A percentile compares a stretch with the other conserved stretches of the same genome.
These are phyloP conservation scores for Hippoglossus hippoglossus DNA, from an alignment of 2,797 vertebrate genomes.

Conservation along the genomic window DNA sequence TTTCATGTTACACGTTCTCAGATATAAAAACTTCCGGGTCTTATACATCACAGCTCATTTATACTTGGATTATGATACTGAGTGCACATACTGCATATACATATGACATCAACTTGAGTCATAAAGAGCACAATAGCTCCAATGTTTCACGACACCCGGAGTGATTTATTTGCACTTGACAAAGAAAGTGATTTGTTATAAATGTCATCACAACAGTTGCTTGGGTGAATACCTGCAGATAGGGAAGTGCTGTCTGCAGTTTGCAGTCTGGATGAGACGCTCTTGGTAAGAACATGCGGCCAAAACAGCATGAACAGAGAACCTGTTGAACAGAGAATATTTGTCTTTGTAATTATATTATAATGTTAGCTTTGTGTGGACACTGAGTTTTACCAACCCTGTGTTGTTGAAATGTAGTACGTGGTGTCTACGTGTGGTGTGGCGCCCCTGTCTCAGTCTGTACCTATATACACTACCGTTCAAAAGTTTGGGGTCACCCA, in stretches of 20 bases:
- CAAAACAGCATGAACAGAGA: constrained; percentile 60
- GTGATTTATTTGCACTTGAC: background rate
- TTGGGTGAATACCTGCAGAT: constrained; percentile 55
- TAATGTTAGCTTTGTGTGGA: background rate
- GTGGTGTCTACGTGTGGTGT: too few species aligned
- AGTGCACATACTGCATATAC: too few species aligned
- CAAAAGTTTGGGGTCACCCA: too few species aligned
- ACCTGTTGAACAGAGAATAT: constrained; percentile 52
- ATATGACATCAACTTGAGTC: background rate
- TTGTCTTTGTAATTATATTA: background rate
- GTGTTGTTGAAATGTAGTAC: too few species aligned
- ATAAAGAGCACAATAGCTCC: background rate
- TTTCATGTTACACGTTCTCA: background rate
- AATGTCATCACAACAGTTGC: background rate
- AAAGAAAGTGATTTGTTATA: background rate
- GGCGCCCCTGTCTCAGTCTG: too few species aligned
- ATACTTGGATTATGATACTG: background rate
- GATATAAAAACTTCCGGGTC: too few species aligned
- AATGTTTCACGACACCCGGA: background rate
- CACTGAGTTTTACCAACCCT: background rate
- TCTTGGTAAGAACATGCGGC: constrained; percentile 48
- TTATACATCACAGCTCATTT: too few species aligned
- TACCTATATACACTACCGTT: too few species aligned
- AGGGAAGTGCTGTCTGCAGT: constrained; percentile 22
- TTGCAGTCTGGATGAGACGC: constrained; percentile 37